Conservation (phyloP, 2,888 invertebrate species). For the Ashinkailepas kermadecensis region DNA sequence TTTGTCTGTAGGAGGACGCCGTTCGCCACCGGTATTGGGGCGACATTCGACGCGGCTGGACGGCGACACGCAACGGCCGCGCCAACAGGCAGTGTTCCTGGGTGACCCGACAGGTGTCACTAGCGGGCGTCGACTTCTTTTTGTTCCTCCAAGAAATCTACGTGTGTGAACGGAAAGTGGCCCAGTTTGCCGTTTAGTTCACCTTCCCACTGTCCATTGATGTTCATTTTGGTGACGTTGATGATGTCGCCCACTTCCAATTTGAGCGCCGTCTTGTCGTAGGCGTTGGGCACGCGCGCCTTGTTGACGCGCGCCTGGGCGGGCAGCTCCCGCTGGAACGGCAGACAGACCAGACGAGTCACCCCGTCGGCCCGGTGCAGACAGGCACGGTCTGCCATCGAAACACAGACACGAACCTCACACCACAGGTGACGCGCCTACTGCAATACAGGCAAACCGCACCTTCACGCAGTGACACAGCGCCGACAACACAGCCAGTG, state of each 20-base stretch:
- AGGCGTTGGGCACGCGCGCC: slow-evolving; percentile 91
- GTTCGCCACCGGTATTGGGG: no score
- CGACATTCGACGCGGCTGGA: no score
- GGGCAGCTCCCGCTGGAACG: slow-evolving; percentile 56
- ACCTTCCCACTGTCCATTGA: slow-evolving; percentile 98
- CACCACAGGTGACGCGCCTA: no score
- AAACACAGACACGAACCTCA: no score
- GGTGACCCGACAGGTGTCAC: not conserved
- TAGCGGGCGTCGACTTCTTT: not conserved
- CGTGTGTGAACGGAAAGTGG: slow-evolving; percentile 96
- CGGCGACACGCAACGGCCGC: not conserved
- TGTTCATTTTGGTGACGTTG: slow-evolving; percentile 89
- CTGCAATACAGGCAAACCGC: no score
- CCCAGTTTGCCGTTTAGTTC: slow-evolving; percentile 78
- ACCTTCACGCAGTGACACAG: no score
- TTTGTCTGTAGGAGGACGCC: no score
- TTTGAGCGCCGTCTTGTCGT: slow-evolving; percentile 93
- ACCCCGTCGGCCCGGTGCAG: no score
- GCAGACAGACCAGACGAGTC: no score
- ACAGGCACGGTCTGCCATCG: no score
- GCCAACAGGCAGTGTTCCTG: not conserved
- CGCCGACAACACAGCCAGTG: no score
- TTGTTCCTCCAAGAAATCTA: slow-evolving; percentile 73
- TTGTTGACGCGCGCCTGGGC: slow-evolving; percentile 87
- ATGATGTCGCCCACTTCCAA: slow-evolving; percentile 91